phyloP scores from a whole-genome alignment of 1,140 invertebrate genomes.

The Drosophila chauvacae region DNA sequence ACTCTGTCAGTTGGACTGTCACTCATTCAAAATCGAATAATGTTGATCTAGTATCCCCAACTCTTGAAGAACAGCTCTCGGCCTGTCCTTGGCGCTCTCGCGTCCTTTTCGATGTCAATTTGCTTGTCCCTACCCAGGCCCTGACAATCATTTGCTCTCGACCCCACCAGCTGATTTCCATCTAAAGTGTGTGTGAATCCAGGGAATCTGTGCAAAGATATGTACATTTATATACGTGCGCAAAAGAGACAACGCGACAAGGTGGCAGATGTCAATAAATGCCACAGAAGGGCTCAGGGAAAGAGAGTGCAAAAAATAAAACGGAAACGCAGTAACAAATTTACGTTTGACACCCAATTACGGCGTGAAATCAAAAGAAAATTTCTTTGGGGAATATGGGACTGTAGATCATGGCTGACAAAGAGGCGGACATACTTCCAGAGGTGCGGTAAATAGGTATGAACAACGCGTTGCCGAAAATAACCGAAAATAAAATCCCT shows the following conservation, averaged over 20 bases:
- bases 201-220: constrained; percentile 40
- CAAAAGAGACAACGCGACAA: constrained; percentile 43
- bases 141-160: constrained; percentile 70
- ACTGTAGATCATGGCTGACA: constrained; percentile 10
- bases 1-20: constrained; percentile 44
- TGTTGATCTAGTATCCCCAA: constrained; percentile 67
- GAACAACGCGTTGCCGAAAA: background rate
- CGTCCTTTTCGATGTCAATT: constrained; percentile 68
- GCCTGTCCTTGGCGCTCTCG: constrained; percentile 32
- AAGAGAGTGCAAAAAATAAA: constrained; percentile 35
- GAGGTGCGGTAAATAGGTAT: constrained; percentile 6
- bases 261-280: constrained; percentile 79
- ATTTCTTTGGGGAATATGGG: constrained; percentile 68
- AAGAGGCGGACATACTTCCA: background rate
- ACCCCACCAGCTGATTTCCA: constrained; percentile 62
- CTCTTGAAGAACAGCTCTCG: constrained; percentile 5
- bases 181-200: constrained; percentile 60
- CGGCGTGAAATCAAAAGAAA: constrained; percentile 79
- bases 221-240: constrained; percentile 34
- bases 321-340: constrained; percentile 69
- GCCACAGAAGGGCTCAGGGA: constrained; percentile 47
- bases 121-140: constrained; percentile 60
- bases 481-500: background rate
- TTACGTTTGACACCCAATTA: constrained; percentile 80
- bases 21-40: constrained; percentile 69